Conservation (phyloP, 1,140 invertebrate species). For the Diachasmimorpha longicaudata region DNA sequence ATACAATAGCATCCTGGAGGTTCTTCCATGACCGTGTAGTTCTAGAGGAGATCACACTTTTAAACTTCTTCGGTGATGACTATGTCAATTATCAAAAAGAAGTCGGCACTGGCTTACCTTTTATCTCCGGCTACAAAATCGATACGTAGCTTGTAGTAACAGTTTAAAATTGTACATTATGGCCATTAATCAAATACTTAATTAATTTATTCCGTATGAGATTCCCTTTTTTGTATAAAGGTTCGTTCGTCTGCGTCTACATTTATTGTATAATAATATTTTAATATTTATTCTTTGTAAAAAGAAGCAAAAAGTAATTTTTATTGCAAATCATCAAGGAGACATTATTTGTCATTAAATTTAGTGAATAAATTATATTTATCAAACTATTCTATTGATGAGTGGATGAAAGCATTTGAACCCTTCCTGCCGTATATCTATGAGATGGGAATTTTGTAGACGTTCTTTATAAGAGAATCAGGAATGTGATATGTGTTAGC, state of each 20-base stretch:
- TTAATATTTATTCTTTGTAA: conserved; percentile 7
- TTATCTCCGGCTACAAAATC: conserved; percentile 79
- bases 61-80: conserved; percentile 91
- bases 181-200: background rate
- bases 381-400: too few relatives aligned
- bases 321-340: background rate
- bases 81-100: conserved; percentile 88
- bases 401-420: too few relatives aligned
- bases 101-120: conserved; percentile 91
- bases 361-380: background rate
- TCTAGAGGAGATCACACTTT: conserved; percentile 90
- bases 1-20: conserved; percentile 82
- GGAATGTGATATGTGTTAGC: too few relatives aligned
- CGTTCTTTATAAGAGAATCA: too few relatives aligned
- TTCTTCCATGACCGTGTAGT: conserved; percentile 91
- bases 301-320: background rate
- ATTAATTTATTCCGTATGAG: background rate
- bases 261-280: background rate
- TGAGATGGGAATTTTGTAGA: too few relatives aligned
- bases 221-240: background rate
- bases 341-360: background rate
- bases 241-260: background rate
- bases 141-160: conserved; percentile 31
- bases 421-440: too few relatives aligned
- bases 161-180: conserved; percentile 23